These are phyloP conservation scores for Eupsilia transversa DNA, from an alignment of 2,888 invertebrate genomes.

Conservation along the genomic window DNA sequence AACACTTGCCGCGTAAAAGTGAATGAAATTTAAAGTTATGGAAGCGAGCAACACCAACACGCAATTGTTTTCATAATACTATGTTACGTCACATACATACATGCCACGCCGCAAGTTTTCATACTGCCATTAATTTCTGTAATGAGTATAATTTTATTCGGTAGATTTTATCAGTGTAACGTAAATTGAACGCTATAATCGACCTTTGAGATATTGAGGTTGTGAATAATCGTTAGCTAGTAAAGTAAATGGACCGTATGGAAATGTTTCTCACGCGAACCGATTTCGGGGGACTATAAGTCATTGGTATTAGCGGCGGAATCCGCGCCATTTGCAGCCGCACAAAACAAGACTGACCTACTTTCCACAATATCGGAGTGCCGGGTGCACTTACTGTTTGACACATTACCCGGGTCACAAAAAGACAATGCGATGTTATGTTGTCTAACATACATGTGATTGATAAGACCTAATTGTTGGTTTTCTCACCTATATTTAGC, in stretches of 20 bases:
- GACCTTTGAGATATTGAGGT: slow-evolving; percentile 31
- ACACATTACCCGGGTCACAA: slow-evolving; percentile 56
- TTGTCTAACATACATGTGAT: slow-evolving; percentile 36
- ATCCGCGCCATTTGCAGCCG: slow-evolving; percentile 76
- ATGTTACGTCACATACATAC: slow-evolving; percentile 54
- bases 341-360: slow-evolving; percentile 83
- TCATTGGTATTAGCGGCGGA: slow-evolving; percentile 77
- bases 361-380: slow-evolving; percentile 77
- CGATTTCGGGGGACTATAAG: slow-evolving; percentile 71
- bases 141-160: slow-evolving; percentile 39
- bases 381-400: slow-evolving; percentile 65
- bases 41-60: slow-evolving; percentile 62
- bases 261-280: slow-evolving; percentile 68
- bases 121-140: slow-evolving; percentile 33
- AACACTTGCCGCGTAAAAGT: slow-evolving; percentile 32
- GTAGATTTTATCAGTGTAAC: slow-evolving; percentile 46
- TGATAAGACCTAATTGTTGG: slow-evolving; percentile 34
- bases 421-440: slow-evolving; percentile 44
- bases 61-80: slow-evolving; percentile 69
- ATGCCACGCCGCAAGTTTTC: slow-evolving; percentile 29
- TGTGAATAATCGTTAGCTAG: slow-evolving; percentile 38
- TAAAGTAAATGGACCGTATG: slow-evolving; percentile 63
- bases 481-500: slow-evolving; percentile 14
- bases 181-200: slow-evolving; percentile 21
- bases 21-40: slow-evolving; percentile 68